phyloP scores from a whole-genome alignment of 2,797 vertebrate species.

The Melanogrammus aeglefinus region DNA sequence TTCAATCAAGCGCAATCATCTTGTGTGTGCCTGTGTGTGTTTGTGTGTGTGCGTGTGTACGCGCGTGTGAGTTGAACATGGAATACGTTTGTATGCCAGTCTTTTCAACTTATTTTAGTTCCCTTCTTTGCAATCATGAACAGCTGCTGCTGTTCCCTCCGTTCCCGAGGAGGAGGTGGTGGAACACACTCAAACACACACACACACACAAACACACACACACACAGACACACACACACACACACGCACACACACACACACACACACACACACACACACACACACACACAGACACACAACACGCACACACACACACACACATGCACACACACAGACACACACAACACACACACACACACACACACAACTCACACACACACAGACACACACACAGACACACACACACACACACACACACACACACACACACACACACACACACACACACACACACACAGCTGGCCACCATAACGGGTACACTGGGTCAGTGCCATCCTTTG shows the following conservation, averaged over 20 bases:
- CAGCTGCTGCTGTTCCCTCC: constrained; percentile 12
- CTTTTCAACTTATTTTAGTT: constrained; percentile 4
- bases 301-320: no score
- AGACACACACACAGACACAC: no score
- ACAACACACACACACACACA: no score
- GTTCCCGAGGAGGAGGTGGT: not conserved
- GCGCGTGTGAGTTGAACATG: not conserved
- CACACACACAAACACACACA: no score
- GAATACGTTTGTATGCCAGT: not conserved
- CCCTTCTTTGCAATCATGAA: constrained; percentile 13
- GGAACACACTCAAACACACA: no score
- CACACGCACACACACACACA: no score
- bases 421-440: constrained; percentile 18
- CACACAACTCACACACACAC: no score
- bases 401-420: constrained; percentile 24
- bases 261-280: no score
- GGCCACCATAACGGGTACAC: constrained; percentile 41
- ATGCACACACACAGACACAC: no score
- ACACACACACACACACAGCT: not conserved
- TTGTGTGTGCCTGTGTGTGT: not conserved
- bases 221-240: no score
- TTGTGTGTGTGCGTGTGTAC: not conserved
- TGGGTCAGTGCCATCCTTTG: constrained; percentile 43
- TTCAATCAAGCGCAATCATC: constrained; percentile 3
- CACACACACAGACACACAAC: no score